Conservation (phyloP, 2,888 invertebrate genomes). For the Pediacus dermestoides region DNA sequence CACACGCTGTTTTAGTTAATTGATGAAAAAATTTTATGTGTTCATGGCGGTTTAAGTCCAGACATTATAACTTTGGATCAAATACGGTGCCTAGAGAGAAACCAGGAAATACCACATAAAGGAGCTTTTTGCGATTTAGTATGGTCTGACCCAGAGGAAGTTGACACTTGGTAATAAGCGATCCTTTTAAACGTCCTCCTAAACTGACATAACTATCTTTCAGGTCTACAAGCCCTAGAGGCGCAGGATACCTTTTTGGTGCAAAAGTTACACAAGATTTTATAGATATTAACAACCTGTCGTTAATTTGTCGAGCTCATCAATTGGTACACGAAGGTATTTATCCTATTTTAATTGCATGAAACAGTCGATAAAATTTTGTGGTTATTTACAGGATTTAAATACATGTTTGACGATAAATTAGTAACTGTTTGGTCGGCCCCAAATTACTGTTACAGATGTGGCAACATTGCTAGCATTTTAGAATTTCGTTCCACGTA, state of each 20-base stretch:
- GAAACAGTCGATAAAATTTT: no score
- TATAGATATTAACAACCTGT: slow-evolving; percentile 87
- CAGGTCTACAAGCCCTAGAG: slow-evolving; percentile 86
- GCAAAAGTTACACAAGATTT: slow-evolving; percentile 91
- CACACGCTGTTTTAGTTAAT: slow-evolving; percentile 70
- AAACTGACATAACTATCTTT: not conserved
- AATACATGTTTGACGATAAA: slow-evolving; percentile 97
- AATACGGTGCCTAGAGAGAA: slow-evolving; percentile 90
- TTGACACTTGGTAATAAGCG: slow-evolving; percentile 77
- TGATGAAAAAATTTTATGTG: slow-evolving; percentile 95
- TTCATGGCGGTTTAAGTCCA: slow-evolving; percentile 97
- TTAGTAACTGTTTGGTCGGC: slow-evolving; percentile 99
- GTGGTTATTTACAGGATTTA: slow-evolving; percentile 78
- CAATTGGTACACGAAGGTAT: slow-evolving; percentile 97
- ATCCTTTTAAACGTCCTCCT: not conserved
- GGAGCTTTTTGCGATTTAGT: slow-evolving; percentile 98
- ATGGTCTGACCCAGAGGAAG: slow-evolving; percentile 99
- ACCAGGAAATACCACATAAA: slow-evolving; percentile 97
- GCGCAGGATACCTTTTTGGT: slow-evolving; percentile 98
- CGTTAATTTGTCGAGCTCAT: slow-evolving; percentile 95
- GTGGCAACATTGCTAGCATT: slow-evolving; percentile 97
- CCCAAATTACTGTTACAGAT: slow-evolving; percentile 99
- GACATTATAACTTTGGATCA: slow-evolving; percentile 96
- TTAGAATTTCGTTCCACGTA: slow-evolving; percentile 81
- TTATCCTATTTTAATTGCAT: slow-evolving; percentile 1